Evolutionary conservation across 2,888 invertebrate species (phyloP).

Genomic region (Drosophila pegasa): DNA sequence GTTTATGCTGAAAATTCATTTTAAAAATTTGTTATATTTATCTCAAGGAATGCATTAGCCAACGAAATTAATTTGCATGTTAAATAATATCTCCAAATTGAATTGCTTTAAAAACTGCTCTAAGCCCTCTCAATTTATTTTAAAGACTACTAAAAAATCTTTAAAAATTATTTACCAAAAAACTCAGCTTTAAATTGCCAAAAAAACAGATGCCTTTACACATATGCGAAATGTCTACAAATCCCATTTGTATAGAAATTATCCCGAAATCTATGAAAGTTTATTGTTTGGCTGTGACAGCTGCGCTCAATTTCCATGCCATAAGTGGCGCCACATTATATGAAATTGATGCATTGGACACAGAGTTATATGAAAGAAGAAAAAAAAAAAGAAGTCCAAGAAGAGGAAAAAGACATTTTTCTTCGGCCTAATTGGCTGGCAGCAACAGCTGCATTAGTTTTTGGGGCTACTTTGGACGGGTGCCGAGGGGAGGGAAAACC

Average conservation of each 20-base stretch:
- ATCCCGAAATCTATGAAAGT: neutral
- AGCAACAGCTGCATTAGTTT: slow-evolving; percentile 35
- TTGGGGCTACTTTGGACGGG: neutral
- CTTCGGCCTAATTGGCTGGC: slow-evolving; percentile 32
- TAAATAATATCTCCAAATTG: too few species aligned
- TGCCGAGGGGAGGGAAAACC: neutral
- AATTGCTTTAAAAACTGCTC: too few species aligned
- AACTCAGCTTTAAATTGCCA: slow-evolving; percentile 1
- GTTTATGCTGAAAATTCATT: too few species aligned
- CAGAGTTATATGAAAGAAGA: slow-evolving; percentile 3
- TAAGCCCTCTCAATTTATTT: too few species aligned
- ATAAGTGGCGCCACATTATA: slow-evolving; percentile 26
- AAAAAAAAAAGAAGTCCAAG: neutral
- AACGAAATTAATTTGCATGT: too few species aligned
- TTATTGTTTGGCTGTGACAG: slow-evolving; percentile 18
- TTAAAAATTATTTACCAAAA: neutral
- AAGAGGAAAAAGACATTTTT: slow-evolving; percentile 8
- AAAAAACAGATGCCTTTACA: neutral
- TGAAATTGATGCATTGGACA: slow-evolving; percentile 17
- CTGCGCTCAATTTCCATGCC: slow-evolving; percentile 27
- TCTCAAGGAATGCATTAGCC: too few species aligned
- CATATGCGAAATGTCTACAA: neutral
- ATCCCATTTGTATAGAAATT: slow-evolving; percentile 3
- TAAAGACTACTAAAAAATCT: too few species aligned
- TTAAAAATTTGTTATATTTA: too few species aligned